Conservation (phyloP, 2,888 invertebrate genomes). For the Trissoscelio sp. region DNA sequence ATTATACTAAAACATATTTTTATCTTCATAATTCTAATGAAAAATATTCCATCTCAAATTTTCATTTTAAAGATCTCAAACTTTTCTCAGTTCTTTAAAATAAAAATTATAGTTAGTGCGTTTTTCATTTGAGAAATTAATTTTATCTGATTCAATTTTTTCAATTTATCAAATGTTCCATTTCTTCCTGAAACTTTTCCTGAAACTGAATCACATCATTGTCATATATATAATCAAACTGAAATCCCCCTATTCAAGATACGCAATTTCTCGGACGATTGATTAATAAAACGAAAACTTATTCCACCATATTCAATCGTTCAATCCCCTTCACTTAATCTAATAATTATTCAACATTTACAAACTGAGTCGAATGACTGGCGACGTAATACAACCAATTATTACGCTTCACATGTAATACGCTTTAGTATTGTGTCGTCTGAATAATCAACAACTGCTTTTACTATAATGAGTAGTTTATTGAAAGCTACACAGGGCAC, state of each 20-base stretch:
- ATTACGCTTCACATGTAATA: constrained; percentile 28
- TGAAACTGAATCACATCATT: no score
- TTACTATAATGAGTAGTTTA: constrained; percentile 42
- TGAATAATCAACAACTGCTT: constrained; percentile 51
- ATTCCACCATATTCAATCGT: constrained; percentile 6
- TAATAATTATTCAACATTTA: constrained; percentile 16
- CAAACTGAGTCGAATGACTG: constrained; percentile 14
- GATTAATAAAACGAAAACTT: background rate
- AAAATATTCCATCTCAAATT: no score
- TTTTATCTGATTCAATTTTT: no score
- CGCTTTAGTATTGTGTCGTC: constrained; percentile 12
- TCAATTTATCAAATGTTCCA: no score
- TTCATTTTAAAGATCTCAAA: no score
- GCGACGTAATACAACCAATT: constrained; percentile 18
- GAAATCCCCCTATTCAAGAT: background rate
- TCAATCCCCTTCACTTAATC: background rate
- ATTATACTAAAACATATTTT: no score
- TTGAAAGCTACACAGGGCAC: constrained; percentile 13
- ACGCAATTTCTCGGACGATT: background rate
- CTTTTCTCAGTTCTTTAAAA: no score
- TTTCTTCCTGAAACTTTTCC: no score
- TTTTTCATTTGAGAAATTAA: no score
- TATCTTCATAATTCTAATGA: no score
- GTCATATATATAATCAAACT: background rate
- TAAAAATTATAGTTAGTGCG: no score